Percentiles rank a stretch among this genome's conserved stretches.
These are phyloP conservation scores for Cyclophora punctaria DNA, from an alignment of 2,888 invertebrate species.

Conservation along the genomic window DNA sequence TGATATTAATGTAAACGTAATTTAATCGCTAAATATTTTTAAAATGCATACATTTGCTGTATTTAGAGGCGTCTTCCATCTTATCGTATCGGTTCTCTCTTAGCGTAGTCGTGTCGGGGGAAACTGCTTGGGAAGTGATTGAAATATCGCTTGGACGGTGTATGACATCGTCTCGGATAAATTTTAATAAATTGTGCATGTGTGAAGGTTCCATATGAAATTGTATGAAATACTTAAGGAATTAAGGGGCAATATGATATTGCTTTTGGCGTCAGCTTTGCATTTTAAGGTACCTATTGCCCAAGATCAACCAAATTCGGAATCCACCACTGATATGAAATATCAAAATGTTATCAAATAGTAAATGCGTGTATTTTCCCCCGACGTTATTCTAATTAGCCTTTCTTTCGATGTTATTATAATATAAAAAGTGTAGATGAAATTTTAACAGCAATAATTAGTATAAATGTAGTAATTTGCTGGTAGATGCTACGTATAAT, in stretches of 20 bases:
- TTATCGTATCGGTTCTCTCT: conserved; percentile 62
- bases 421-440: conserved; percentile 49
- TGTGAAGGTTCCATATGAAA: too few species aligned
- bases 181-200: not conserved
- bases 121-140: conserved; percentile 22
- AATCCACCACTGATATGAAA: too few species aligned
- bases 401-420: conserved; percentile 66
- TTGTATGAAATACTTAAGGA: too few species aligned
- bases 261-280: too few species aligned
- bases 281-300: too few species aligned
- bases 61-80: conserved; percentile 74
- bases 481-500: conserved; percentile 63
- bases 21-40: conserved; percentile 53
- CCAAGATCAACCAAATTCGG: too few species aligned
- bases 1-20: conserved; percentile 65
- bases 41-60: conserved; percentile 69
- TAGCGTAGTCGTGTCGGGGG: conserved; percentile 42
- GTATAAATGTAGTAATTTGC: conserved; percentile 66
- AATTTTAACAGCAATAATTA: conserved; percentile 71
- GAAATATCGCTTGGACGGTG: conserved; percentile 21
- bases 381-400: conserved; percentile 37
- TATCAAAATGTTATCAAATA: too few species aligned
- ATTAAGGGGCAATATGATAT: too few species aligned
- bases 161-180: conserved; percentile 23
- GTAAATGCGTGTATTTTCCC: too few species aligned